Evolutionary conservation across 2,113 vertebrate genomes (phyloP).

Genomic region (Cygnus atratus): DNA sequence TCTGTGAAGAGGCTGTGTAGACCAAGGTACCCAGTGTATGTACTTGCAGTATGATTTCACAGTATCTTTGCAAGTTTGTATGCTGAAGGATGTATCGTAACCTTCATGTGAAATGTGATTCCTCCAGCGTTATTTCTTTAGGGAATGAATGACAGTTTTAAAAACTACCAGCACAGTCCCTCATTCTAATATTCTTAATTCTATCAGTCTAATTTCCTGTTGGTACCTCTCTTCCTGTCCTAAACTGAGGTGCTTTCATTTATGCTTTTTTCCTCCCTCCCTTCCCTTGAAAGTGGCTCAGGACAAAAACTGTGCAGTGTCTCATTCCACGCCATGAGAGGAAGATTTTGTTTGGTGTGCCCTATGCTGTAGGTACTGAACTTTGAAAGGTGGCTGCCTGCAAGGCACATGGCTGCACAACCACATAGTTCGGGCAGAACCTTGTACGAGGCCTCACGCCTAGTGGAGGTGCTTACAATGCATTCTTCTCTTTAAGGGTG

Average conservation of each 20-base stretch:
- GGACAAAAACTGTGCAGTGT: neutral
- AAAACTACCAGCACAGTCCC: neutral
- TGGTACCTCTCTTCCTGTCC: neutral
- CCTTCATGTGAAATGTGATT: neutral
- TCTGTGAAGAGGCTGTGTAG: neutral
- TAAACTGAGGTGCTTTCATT: neutral
- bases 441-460: neutral
- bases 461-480: neutral
- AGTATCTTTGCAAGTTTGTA: neutral
- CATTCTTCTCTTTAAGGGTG: too few relatives aligned
- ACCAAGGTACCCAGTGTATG: neutral
- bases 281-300: neutral
- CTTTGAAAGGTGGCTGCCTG: neutral
- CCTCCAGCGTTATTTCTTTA: neutral
- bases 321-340: rapidly evolving
- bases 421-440: rapidly evolving
- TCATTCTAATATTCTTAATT: neutral
- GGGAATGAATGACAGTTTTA: neutral
- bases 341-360: neutral
- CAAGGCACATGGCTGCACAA: neutral
- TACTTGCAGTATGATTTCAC: rapidly evolving
- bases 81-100: neutral
- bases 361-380: neutral
- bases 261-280: neutral
- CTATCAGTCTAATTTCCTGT: neutral